phyloP scores from a whole-genome alignment of 1,140 invertebrate species.

The Anoplophora glabripennis region DNA sequence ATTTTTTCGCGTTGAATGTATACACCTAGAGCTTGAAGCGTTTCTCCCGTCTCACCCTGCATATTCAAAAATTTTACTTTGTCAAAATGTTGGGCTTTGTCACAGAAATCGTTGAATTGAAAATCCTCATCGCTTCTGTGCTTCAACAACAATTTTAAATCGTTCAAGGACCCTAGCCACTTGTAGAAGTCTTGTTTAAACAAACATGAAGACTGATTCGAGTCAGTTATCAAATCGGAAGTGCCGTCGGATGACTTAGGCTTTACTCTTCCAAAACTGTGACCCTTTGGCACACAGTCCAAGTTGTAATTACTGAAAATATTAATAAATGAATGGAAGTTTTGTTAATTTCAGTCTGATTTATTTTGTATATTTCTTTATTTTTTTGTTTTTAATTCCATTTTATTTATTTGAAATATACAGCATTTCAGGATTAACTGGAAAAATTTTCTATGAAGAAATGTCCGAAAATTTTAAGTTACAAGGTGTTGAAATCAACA shows the following conservation, averaged over 20 bases:
- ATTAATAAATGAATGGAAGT: no score
- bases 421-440: background rate
- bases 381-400: no score
- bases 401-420: background rate
- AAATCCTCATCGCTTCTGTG: constrained; percentile 46
- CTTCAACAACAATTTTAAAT: constrained; percentile 48
- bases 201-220: constrained; percentile 38
- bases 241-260: constrained; percentile 48
- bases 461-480: no score
- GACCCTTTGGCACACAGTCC: constrained; percentile 46
- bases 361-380: no score
- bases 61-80: constrained; percentile 28
- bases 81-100: constrained; percentile 50
- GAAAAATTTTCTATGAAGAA: no score
- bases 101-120: constrained; percentile 46
- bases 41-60: no score
- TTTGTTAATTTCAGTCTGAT: no score
- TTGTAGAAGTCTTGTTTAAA: constrained; percentile 35
- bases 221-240: constrained; percentile 47
- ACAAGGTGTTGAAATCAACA: no score
- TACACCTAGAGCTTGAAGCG: no score
- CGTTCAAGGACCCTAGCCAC: constrained; percentile 51
- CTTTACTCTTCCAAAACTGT: constrained; percentile 49
- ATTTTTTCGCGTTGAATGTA: no score
- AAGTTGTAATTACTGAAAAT: constrained; percentile 50